A percentile compares a stretch with the other conserved stretches of the same genome.
These are phyloP conservation scores for Drosophila kikkawai DNA, from an alignment of 1,140 invertebrate genomes.

Conservation along the genomic window DNA sequence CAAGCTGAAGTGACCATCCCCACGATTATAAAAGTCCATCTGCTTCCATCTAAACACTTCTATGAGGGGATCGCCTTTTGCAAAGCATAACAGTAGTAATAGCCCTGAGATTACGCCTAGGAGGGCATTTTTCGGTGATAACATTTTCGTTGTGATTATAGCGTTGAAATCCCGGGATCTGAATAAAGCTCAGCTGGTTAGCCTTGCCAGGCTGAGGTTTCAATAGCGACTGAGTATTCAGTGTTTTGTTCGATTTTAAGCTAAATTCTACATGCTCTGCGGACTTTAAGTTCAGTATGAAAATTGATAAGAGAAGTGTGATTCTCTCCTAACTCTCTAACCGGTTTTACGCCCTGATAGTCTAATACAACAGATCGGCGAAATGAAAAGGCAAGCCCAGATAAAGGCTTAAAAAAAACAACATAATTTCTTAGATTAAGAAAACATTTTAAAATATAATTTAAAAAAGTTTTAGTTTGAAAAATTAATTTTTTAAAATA, in stretches of 20 bases:
- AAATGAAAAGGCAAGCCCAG: background rate
- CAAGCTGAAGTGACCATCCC: constrained; percentile 17
- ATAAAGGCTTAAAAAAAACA: background rate
- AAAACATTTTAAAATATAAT: background rate
- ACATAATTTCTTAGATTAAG: background rate
- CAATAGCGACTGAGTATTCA: constrained; percentile 31
- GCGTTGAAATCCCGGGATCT: background rate
- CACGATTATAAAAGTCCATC: constrained; percentile 84
- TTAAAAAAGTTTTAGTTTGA: too few species aligned
- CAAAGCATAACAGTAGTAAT: constrained; percentile 31
- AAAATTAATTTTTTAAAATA: too few species aligned
- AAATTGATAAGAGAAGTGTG: constrained; percentile 47
- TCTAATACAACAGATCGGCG: background rate
- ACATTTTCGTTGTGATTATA: constrained; percentile 30
- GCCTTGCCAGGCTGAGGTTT: constrained; percentile 24
- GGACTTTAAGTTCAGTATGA: constrained; percentile 6
- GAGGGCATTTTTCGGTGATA: constrained; percentile 33
- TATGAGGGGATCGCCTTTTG: constrained; percentile 66
- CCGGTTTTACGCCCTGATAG: constrained; percentile 25
- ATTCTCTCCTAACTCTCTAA: constrained; percentile 25
- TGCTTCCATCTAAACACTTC: constrained; percentile 85
- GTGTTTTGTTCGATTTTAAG: background rate
- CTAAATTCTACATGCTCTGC: constrained; percentile 12
- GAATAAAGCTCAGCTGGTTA: constrained; percentile 10
- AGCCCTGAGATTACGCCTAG: constrained; percentile 24